phyloP scores from a whole-genome alignment of 2,113 vertebrate species.

The Ictidomys tridecemlineatus region DNA sequence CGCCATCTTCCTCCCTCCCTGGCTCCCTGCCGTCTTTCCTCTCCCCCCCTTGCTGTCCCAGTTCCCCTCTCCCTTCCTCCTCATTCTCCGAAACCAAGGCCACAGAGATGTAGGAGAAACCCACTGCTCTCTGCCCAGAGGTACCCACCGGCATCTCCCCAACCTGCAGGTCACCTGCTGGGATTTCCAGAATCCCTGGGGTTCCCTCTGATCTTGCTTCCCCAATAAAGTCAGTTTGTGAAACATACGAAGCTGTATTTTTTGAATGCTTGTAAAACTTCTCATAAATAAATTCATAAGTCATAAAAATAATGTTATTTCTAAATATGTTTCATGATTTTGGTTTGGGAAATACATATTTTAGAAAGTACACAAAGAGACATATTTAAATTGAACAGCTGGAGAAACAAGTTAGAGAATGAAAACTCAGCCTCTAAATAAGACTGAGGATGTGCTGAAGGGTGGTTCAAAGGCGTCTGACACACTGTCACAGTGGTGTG shows the following conservation, averaged over 20 bases:
- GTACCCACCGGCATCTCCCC: not conserved
- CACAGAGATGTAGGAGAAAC: not conserved
- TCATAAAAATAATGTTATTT: slow-evolving; percentile 69
- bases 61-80: rapidly evolving
- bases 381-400: slow-evolving; percentile 67
- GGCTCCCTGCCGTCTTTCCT: rapidly evolving
- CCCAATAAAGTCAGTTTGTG: slow-evolving; percentile 1
- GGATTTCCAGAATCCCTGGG: not conserved
- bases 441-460: not conserved
- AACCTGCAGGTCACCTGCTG: rapidly evolving
- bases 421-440: not conserved
- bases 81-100: not conserved
- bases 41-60: rapidly evolving
- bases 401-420: slow-evolving; percentile 25
- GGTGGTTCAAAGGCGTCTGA: not conserved
- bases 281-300: slow-evolving; percentile 70
- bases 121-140: not conserved
- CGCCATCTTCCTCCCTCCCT: rapidly evolving
- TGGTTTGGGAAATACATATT: slow-evolving; percentile 51
- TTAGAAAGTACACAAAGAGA: slow-evolving; percentile 34
- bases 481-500: rapidly evolving
- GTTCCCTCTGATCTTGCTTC: not conserved
- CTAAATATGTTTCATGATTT: slow-evolving; percentile 58
- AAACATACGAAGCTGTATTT: not conserved
- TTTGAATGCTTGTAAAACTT: slow-evolving; percentile 49